A percentile compares a stretch with the other conserved stretches of the same genome.
Conservation (phyloP, 2,113 vertebrate genomes). For the Pleuronectes platessa region DNA sequence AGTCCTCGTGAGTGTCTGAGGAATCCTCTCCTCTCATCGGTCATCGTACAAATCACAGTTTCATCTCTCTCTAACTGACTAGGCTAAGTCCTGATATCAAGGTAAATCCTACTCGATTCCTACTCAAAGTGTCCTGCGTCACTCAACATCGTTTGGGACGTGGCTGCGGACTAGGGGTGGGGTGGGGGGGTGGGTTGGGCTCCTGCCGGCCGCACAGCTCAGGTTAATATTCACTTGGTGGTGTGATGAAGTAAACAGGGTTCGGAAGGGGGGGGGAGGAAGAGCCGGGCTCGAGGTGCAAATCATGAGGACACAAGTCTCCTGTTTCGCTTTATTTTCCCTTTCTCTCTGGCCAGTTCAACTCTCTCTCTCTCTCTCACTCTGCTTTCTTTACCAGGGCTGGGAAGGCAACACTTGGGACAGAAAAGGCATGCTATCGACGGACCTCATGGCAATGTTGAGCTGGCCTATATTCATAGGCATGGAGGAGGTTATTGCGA, state of each 20-base stretch:
- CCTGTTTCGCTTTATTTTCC: constrained; percentile 65
- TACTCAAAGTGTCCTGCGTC: constrained; percentile 65
- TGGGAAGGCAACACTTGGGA: constrained; percentile 97
- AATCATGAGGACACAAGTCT: constrained; percentile 50
- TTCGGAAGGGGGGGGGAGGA: constrained; percentile 17
- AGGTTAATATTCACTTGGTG: constrained; percentile 57
- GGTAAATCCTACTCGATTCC: constrained; percentile 65
- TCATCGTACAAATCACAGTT: constrained; percentile 72
- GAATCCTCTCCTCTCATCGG: constrained; percentile 43
- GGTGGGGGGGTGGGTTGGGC: not conserved
- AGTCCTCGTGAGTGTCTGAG: constrained; percentile 47
- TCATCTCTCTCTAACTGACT: constrained; percentile 69
- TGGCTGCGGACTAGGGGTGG: constrained; percentile 23
- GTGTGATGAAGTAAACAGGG: constrained; percentile 45
- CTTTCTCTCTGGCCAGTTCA: constrained; percentile 59
- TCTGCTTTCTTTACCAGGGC: constrained; percentile 87
- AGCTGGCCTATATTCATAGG: constrained; percentile 95
- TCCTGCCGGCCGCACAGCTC: constrained; percentile 52
- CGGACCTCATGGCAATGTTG: constrained; percentile 97
- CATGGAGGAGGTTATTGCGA: constrained; percentile 95
- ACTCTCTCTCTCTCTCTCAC: not conserved
- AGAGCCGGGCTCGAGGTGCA: constrained; percentile 47
- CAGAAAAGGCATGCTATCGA: constrained; percentile 99
- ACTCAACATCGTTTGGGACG: constrained; percentile 52
- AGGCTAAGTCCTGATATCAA: constrained; percentile 72